phyloP scores from a whole-genome alignment of 2,797 vertebrate species.

The Tinamus major region DNA sequence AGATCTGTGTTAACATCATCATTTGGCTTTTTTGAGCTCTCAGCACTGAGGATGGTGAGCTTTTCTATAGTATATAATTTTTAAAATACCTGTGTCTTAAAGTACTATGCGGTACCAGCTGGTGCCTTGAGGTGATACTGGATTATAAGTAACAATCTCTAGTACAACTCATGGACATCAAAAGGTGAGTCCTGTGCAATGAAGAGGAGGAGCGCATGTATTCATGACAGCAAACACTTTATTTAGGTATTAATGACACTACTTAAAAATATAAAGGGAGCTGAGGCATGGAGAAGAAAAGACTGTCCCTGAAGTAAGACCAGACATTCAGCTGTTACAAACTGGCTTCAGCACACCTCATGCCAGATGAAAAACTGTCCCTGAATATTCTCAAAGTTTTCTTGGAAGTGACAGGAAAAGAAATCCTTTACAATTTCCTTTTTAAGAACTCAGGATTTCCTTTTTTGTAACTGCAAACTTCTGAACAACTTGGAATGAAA shows the following conservation, averaged over 20 bases:
- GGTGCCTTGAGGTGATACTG: background rate
- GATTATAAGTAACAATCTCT: background rate
- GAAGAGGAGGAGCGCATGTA: background rate
- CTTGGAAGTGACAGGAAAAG: conserved; percentile 56
- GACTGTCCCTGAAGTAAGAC: background rate
- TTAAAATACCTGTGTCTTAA: background rate
- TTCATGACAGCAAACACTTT: background rate
- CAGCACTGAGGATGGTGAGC: background rate
- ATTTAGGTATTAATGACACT: background rate
- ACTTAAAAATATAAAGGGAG: background rate
- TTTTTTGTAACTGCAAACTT: conserved; percentile 58
- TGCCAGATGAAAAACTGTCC: conserved; percentile 49
- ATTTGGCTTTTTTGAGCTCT: background rate
- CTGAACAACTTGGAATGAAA: conserved; percentile 42
- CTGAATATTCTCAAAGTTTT: conserved; percentile 61
- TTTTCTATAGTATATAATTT: background rate
- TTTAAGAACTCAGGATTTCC: conserved; percentile 62
- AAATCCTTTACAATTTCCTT: conserved; percentile 69
- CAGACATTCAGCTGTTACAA: conserved; percentile 5
- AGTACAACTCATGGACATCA: background rate
- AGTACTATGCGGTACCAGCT: background rate
- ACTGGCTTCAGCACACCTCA: background rate
- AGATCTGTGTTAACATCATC: background rate
- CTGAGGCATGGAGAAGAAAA: background rate
- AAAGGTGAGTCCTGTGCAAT: background rate